Evolutionary conservation across 2,888 invertebrate species (phyloP).

Genomic region (Melieria picta): DNA sequence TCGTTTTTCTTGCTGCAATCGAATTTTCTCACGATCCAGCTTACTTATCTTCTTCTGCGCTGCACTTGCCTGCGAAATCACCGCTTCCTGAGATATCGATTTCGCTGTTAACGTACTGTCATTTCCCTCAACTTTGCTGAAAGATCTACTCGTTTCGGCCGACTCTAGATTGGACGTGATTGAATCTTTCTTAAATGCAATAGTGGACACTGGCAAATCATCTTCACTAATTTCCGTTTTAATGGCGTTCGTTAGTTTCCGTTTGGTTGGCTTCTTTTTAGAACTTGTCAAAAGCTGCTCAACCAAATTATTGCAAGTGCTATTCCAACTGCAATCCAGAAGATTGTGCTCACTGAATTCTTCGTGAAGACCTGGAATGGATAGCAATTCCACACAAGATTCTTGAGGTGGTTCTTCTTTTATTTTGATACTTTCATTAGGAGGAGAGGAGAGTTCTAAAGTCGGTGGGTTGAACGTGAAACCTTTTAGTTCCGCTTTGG

Average conservation of each 20-base stretch:
- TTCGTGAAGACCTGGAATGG: slow-evolving; percentile 43
- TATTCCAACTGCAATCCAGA: slow-evolving; percentile 69
- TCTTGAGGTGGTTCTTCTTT: slow-evolving; percentile 34
- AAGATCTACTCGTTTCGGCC: slow-evolving; percentile 38
- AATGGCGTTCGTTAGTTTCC: slow-evolving; percentile 52
- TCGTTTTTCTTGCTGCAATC: slow-evolving; percentile 58
- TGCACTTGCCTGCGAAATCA: slow-evolving; percentile 33
- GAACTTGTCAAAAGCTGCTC: slow-evolving; percentile 75
- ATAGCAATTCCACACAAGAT: slow-evolving; percentile 36
- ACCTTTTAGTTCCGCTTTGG: slow-evolving; percentile 85
- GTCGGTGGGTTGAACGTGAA: slow-evolving; percentile 59
- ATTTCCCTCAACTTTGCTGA: slow-evolving; percentile 22
- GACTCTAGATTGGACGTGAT: slow-evolving; percentile 39
- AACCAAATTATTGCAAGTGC: slow-evolving; percentile 81
- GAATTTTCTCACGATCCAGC: slow-evolving; percentile 63
- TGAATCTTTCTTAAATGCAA: neutral
- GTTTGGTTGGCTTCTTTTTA: slow-evolving; percentile 67
- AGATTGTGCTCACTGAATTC: slow-evolving; percentile 45
- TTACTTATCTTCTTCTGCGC: slow-evolving; percentile 57
- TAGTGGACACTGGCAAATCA: slow-evolving; percentile 47
- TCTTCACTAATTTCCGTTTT: slow-evolving; percentile 50
- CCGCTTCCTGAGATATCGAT: slow-evolving; percentile 39
- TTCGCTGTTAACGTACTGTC: slow-evolving; percentile 38
- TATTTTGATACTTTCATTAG: slow-evolving; percentile 47
- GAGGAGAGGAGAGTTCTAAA: slow-evolving; percentile 32